phyloP scores from a whole-genome alignment of 2,888 invertebrate species.

The Erannis defoliaria region DNA sequence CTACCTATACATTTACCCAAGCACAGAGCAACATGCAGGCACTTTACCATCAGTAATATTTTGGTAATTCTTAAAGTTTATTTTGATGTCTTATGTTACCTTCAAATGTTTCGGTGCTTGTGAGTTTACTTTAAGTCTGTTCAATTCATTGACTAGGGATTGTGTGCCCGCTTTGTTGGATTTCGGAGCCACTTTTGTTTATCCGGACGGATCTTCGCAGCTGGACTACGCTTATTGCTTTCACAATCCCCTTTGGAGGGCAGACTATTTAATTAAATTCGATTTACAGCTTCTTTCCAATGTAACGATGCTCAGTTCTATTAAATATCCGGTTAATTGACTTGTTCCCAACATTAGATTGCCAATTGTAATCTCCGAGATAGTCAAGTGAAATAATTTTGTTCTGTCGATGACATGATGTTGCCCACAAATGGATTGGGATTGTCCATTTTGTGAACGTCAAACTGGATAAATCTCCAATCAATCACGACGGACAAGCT shows the following conservation, averaged over 20 bases:
- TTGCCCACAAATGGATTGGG: constrained; percentile 22
- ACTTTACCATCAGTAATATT: no score
- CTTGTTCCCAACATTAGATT: constrained; percentile 14
- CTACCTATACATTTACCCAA: no score
- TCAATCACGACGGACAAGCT: constrained; percentile 43
- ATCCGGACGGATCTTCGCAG: constrained; percentile 35
- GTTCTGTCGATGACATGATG: constrained; percentile 31
- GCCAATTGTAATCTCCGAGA: constrained; percentile 1
- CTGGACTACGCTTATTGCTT: constrained; percentile 43
- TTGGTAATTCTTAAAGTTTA: not conserved
- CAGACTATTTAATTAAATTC: constrained; percentile 34
- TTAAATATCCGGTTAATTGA: constrained; percentile 20
- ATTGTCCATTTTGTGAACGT: constrained; percentile 39
- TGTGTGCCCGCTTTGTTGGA: constrained; percentile 35
- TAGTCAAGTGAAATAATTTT: constrained; percentile 27
- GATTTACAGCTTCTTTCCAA: constrained; percentile 24
- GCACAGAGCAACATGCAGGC: no score
- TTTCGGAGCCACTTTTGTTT: constrained; percentile 43
- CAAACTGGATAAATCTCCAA: constrained; percentile 37
- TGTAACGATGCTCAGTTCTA: constrained; percentile 16
- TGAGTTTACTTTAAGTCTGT: constrained; percentile 35
- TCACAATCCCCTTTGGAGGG: constrained; percentile 32
- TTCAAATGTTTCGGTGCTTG: constrained; percentile 46
- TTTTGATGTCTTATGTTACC: constrained; percentile 10
- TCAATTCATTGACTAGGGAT: constrained; percentile 47